phyloP scores from a whole-genome alignment of 2,113 vertebrate genomes.

The Oreamnos americanus region DNA sequence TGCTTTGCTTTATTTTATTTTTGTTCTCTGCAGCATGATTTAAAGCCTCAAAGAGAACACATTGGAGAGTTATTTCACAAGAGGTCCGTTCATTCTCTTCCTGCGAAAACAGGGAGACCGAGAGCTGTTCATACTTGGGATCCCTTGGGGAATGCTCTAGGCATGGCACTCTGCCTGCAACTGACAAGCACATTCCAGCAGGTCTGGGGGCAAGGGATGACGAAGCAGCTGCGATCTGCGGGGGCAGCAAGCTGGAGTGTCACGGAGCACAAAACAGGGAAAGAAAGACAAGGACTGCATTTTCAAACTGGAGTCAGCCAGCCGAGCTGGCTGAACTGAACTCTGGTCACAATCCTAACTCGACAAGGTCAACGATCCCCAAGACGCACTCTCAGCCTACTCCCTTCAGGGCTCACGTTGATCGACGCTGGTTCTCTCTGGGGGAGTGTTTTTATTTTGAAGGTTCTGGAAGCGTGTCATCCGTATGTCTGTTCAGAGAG shows the following conservation, averaged over 20 bases:
- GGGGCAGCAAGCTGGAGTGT: too few species aligned
- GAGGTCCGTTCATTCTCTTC: neutral
- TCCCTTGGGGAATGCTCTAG: neutral
- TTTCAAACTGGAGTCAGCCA: neutral
- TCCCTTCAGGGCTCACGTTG: neutral
- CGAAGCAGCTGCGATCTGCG: neutral
- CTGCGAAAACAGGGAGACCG: neutral
- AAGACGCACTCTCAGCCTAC: rapidly evolving
- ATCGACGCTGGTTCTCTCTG: neutral
- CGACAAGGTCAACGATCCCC: neutral
- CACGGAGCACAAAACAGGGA: neutral
- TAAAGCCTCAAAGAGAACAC: neutral
- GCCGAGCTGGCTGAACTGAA: neutral
- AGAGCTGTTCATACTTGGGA: neutral
- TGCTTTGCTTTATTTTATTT: neutral
- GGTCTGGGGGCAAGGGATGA: neutral
- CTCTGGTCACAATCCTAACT: rapidly evolving
- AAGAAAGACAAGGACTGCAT: rapidly evolving
- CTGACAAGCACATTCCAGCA: neutral
- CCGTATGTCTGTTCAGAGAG: neutral
- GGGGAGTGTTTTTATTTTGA: neutral
- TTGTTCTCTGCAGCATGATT: neutral
- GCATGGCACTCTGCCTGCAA: rapidly evolving
- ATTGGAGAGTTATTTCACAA: neutral
- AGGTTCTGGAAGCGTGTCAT: neutral